Conservation (phyloP, 2,888 invertebrate species). For the Lathronympha strigana region DNA sequence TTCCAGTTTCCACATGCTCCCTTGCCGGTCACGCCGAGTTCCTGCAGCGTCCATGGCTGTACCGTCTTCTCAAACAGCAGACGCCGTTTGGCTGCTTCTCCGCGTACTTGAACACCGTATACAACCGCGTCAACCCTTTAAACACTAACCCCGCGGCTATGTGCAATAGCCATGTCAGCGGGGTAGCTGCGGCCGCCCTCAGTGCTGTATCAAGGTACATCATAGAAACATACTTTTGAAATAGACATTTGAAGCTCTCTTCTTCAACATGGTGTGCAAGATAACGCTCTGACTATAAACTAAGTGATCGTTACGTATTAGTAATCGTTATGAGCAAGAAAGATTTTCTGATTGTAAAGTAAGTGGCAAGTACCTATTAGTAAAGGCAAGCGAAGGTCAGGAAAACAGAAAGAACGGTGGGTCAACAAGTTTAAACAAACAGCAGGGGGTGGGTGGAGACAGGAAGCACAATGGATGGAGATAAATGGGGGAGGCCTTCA, state of each 20-base stretch:
- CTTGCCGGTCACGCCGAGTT: constrained; percentile 58
- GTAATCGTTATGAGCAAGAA: no score
- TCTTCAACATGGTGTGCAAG: neutral
- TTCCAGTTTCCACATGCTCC: constrained; percentile 47
- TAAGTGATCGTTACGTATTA: neutral
- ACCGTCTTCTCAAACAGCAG: constrained; percentile 50
- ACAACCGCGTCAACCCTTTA: constrained; percentile 42
- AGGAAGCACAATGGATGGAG: no score
- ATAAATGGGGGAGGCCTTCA: no score
- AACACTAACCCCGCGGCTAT: neutral
- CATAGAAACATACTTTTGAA: constrained; percentile 47
- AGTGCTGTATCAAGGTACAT: constrained; percentile 54
- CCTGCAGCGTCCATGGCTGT: constrained; percentile 55
- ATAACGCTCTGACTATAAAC: neutral
- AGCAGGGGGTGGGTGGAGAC: no score
- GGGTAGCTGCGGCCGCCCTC: constrained; percentile 51
- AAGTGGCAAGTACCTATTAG: no score
- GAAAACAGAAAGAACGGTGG: no score
- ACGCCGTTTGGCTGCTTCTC: constrained; percentile 58
- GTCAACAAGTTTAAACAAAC: no score
- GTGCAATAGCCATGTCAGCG: constrained; percentile 56
- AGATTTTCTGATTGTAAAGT: no score
- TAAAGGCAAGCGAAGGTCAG: no score
- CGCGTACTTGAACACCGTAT: constrained; percentile 9
- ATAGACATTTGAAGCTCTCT: neutral